phyloP scores from a whole-genome alignment of 2,888 invertebrate species.

The Subacronicta megacephala region DNA sequence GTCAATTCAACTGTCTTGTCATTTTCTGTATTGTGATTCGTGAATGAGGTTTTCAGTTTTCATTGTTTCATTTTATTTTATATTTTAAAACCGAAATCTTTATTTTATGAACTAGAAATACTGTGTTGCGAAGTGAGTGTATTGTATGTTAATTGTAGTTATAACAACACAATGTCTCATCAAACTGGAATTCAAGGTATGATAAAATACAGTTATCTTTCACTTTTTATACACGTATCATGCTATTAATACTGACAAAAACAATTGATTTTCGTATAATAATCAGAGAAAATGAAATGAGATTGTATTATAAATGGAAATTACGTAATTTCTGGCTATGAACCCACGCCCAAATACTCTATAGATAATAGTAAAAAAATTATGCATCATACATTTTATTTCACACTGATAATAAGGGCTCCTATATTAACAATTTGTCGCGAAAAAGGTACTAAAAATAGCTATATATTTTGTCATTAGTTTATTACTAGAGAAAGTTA shows the following conservation, averaged over 20 bases:
- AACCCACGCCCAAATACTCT: slow-evolving; percentile 38
- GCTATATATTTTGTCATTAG: no score
- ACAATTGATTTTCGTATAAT: slow-evolving; percentile 1
- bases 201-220: slow-evolving; percentile 44
- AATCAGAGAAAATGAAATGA: neutral
- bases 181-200: slow-evolving; percentile 97
- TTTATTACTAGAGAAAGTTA: no score
- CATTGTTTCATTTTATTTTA: slow-evolving; percentile 40
- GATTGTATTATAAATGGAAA: slow-evolving; percentile 27
- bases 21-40: slow-evolving; percentile 16
- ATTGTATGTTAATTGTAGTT: slow-evolving; percentile 16
- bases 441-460: no score
- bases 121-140: slow-evolving; percentile 25
- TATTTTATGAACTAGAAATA: slow-evolving; percentile 26
- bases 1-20: no score
- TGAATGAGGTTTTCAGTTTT: slow-evolving; percentile 19
- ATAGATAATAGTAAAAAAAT: slow-evolving; percentile 9
- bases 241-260: slow-evolving; percentile 29
- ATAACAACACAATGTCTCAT: slow-evolving; percentile 92
- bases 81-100: slow-evolving; percentile 29
- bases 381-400: no score
- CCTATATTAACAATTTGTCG: no score
- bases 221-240: slow-evolving; percentile 42
- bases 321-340: slow-evolving; percentile 27
- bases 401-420: no score